Conservation (phyloP, 2,113 vertebrate species). For the Cichladusa arquata region DNA sequence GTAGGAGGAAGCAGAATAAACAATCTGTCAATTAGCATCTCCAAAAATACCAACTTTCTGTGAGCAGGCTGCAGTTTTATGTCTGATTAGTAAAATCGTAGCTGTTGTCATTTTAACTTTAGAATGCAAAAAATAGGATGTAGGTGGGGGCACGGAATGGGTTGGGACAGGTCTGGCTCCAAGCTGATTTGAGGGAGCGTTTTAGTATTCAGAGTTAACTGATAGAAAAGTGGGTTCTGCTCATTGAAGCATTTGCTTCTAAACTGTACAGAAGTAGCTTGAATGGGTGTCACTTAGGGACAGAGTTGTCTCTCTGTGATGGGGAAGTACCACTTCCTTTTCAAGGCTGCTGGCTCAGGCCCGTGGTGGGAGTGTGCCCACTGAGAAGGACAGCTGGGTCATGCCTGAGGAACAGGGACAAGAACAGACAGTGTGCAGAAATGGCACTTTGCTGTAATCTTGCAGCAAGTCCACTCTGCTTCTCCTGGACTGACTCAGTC, state of each 20-base stretch:
- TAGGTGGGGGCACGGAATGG: rapidly evolving
- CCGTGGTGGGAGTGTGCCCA: rapidly evolving
- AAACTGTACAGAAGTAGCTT: not conserved
- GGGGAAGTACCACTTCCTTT: not conserved
- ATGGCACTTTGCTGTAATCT: not conserved
- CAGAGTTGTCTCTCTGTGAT: not conserved
- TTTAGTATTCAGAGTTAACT: not conserved
- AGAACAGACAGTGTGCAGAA: not conserved
- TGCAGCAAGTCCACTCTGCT: not conserved
- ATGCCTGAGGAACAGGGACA: not conserved
- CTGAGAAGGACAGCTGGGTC: not conserved
- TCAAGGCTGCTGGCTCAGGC: rapidly evolving
- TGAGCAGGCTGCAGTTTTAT: not conserved
- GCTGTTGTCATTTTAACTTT: not conserved
- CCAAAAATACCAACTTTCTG: not conserved
- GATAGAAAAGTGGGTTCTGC: not conserved
- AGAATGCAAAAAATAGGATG: not conserved
- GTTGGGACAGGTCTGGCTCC: not conserved
- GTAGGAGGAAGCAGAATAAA: conserved; percentile 6
- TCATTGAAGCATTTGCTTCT: not conserved
- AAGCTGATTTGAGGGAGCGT: not conserved
- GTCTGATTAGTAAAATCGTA: not conserved
- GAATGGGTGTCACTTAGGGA: not conserved
- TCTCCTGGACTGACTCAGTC: not conserved
- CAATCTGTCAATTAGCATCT: not conserved